Base-by-base conservation (phyloP, 2,888 invertebrate species). In the Agrilus cyanescens region DNA sequence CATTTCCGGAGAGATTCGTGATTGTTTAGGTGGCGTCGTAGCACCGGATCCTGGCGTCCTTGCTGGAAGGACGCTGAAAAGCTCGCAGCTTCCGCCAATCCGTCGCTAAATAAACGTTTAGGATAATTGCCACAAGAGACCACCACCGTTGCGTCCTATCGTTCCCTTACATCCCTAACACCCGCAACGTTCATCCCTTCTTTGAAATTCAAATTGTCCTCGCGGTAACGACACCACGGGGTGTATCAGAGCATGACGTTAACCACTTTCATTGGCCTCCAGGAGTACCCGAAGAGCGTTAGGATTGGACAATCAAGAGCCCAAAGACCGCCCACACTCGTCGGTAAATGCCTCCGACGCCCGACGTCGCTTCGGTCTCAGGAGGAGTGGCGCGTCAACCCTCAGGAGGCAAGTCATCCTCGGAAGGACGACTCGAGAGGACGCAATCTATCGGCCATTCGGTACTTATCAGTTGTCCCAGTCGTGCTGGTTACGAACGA, bases 311-410 rank as follows among this genome's bases (percentile, higher is more conserved):
- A 45, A 57, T 57, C 55, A 54, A 48, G 55, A 44, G 50, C 54
- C 49, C 45, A 44, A 40, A 43, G 46, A 54, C 53, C 57, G 55
- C 57, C 60, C 46, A 49, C 56, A 47, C 52, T 56, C 60, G 55
- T 53, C 48, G 45, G 39, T 46, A 47, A 47, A 51, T 43, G 46
- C 50, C 48, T 46, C 47, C 58, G 57, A 56, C 55, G 60, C 58
- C 51, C 51, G 52, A 53, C 54, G 71, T 71, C 72, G 66, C 61
- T 51, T 43, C 53, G 52, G 59, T 60, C 61, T 73, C 68, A 69
- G 71, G 62, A 53, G 59, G 61, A 57, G 58, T 72, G 71, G 69
- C 60, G 57, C 65, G 68, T 69, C 69, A 69, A 69, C 67, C 71
- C 66, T 67, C 63, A 69, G 66, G 67, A 70, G 70, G 67, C 63